Evolutionary conservation across 2,888 invertebrate genomes (phyloP).

Genomic region (Oscheius onirici): DNA sequence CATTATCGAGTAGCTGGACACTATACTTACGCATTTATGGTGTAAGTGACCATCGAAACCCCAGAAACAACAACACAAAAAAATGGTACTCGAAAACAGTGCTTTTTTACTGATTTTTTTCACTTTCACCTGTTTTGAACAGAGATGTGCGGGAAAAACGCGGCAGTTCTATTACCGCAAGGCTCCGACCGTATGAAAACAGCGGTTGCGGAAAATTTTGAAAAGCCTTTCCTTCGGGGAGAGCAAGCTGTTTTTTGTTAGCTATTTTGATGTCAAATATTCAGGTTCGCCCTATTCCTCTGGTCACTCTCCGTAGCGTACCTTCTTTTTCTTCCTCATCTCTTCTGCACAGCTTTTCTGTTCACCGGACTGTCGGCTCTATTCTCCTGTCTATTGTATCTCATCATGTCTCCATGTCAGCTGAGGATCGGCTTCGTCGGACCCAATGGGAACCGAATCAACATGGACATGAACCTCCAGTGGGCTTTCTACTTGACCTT

Average conservation of each 20-base stretch:
- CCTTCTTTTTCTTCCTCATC: conserved; percentile 65
- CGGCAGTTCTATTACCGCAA: too few species aligned
- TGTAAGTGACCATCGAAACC: conserved; percentile 36
- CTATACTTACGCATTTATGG: conserved; percentile 60
- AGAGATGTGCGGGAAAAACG: too few species aligned
- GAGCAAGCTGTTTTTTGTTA: background rate
- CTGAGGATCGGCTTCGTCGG: conserved; percentile 64
- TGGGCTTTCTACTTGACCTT: conserved; percentile 67
- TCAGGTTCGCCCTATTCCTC: conserved; percentile 49
- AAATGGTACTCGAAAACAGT: background rate
- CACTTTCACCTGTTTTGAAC: too few species aligned
- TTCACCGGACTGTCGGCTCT: conserved; percentile 59
- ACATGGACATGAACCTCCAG: conserved; percentile 60
- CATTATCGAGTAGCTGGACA: conserved; percentile 68
- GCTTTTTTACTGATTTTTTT: too few species aligned
- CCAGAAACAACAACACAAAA: background rate
- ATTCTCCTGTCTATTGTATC: conserved; percentile 58
- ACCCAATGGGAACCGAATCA: conserved; percentile 48
- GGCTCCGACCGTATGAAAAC: too few species aligned
- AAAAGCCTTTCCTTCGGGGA: too few species aligned
- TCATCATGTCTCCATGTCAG: conserved; percentile 58
- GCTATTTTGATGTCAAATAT: conserved; percentile 4
- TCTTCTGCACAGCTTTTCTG: conserved; percentile 49
- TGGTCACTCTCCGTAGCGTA: conserved; percentile 63
- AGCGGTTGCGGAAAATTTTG: too few species aligned